A percentile compares a stretch with the other conserved stretches of the same genome.
These are phyloP conservation scores for Coenobita brevimanus DNA, from an alignment of 1,140 invertebrate genomes.

Conservation along the genomic window DNA sequence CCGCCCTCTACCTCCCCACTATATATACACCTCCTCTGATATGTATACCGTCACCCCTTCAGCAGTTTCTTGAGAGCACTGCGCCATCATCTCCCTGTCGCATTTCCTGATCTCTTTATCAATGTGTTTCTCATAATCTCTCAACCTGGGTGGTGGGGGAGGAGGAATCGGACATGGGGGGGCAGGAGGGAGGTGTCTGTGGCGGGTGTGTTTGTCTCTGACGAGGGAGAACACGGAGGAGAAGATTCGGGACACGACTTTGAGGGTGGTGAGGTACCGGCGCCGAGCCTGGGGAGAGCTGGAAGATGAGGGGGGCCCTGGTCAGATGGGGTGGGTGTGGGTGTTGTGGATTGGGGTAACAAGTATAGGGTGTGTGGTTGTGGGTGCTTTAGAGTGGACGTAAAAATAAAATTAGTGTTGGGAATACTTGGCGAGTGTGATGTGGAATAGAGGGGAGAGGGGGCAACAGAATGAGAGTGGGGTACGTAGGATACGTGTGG, in stretches of 20 bases:
- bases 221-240: constrained; percentile 67
- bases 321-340: not conserved
- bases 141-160: not conserved
- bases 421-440: no score
- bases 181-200: not conserved
- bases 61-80: not conserved
- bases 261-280: constrained; percentile 69
- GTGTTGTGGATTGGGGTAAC: no score
- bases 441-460: no score
- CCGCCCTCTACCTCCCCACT: no score
- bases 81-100: constrained; percentile 36
- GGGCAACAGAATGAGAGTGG: no score
- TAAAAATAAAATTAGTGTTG: no score
- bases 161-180: not conserved
- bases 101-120: constrained; percentile 65
- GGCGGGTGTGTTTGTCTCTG: constrained; percentile 43
- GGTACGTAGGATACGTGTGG: no score
- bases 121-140: constrained; percentile 60
- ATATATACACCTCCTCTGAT: constrained; percentile 64
- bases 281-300: constrained; percentile 59
- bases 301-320: constrained; percentile 47
- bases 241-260: constrained; percentile 69
- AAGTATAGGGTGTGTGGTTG: no score
- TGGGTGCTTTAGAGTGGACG: no score
- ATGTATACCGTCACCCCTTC: constrained; percentile 53